A percentile compares a stretch with the other conserved stretches of the same genome.
These are phyloP conservation scores for Gastrophryne carolinensis DNA, from an alignment of 2,797 vertebrate genomes.

Conservation along the genomic window DNA sequence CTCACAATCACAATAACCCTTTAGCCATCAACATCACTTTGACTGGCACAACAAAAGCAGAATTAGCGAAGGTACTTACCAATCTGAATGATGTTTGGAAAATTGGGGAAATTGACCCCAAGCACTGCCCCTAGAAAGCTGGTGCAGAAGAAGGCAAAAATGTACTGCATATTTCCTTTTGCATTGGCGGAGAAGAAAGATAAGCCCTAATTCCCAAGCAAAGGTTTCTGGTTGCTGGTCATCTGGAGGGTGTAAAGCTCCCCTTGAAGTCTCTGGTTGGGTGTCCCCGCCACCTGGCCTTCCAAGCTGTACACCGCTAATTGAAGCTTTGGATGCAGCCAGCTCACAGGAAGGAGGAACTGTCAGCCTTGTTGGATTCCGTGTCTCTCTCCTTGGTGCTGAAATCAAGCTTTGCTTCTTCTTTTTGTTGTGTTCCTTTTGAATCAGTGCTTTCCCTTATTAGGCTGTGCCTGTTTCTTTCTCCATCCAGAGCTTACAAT, in stretches of 20 bases:
- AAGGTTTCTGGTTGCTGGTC: conserved; percentile 72
- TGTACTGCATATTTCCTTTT: conserved; percentile 99
- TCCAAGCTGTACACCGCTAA: conserved; percentile 5
- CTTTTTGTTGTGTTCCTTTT: conserved; percentile 47
- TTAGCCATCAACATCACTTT: conserved; percentile 18
- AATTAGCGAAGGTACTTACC: conserved; percentile 74
- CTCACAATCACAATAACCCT: not conserved
- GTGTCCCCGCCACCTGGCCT: conserved; percentile 53
- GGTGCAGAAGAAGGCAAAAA: conserved; percentile 96
- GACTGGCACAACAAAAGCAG: not conserved
- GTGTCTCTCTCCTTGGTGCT: conserved; percentile 55
- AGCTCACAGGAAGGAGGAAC: not conserved
- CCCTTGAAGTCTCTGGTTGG: conserved; percentile 36
- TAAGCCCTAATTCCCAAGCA: conserved; percentile 83
- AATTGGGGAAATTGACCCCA: conserved; percentile 99
- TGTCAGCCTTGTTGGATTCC: too few relatives aligned
- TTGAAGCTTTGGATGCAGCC: not conserved
- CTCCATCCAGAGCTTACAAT: conserved; percentile 70
- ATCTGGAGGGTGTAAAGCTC: not conserved
- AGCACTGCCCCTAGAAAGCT: conserved; percentile 97
- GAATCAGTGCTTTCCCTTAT: conserved; percentile 55
- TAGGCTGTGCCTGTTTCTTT: conserved; percentile 61
- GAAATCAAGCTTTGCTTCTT: conserved; percentile 25
- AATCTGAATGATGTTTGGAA: conserved; percentile 99
- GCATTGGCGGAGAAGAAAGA: conserved; percentile 92